Evolutionary conservation across 2,113 vertebrate genomes (phyloP).

Genomic region (Lamprotornis superbus): DNA sequence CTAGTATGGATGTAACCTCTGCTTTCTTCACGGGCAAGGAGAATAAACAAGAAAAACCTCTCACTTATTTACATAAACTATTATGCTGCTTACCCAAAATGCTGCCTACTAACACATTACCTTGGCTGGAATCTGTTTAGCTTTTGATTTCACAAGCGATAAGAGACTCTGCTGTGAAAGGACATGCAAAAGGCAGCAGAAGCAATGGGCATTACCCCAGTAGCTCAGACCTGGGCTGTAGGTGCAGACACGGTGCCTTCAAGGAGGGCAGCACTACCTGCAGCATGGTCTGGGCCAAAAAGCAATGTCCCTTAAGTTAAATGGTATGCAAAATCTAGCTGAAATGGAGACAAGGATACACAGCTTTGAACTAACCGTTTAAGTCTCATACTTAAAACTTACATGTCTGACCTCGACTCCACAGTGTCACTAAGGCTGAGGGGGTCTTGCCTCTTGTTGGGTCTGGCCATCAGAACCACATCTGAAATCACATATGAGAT

Average conservation of each 20-base stretch:
- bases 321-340: background rate
- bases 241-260: background rate
- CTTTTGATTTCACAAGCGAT: conserved; percentile 1
- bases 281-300: background rate
- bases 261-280: background rate
- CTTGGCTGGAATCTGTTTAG: background rate
- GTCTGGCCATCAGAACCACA: background rate
- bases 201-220: accelerated
- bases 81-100: background rate
- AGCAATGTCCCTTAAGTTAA: background rate
- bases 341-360: background rate
- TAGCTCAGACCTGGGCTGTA: background rate
- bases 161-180: background rate
- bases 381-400: background rate
- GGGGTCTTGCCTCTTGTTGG: background rate
- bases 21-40: background rate
- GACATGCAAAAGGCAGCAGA: background rate
- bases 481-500: background rate
- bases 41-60: conserved; percentile 34
- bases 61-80: background rate
- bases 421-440: background rate
- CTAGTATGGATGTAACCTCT: background rate
- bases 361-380: background rate
- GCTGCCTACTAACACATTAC: background rate
- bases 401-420: background rate